phyloP scores from a whole-genome alignment of 1,140 invertebrate species.

The Charaxes varanes region DNA sequence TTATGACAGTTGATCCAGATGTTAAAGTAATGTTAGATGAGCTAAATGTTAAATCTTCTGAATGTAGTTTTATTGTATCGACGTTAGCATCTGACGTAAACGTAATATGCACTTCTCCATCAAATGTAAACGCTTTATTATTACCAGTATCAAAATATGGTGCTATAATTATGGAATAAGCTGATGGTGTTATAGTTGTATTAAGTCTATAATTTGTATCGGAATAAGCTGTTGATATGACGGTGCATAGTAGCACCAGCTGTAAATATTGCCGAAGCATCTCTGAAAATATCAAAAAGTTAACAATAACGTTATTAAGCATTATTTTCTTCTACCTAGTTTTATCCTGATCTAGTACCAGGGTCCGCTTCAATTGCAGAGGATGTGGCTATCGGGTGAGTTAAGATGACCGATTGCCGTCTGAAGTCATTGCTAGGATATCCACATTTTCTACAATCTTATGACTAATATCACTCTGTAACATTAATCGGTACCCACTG shows the following conservation, averaged over 20 bases:
- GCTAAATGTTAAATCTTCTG: slow-evolving; percentile 73
- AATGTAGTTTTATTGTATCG: slow-evolving; percentile 77
- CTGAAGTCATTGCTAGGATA: no score
- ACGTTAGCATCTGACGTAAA: slow-evolving; percentile 40
- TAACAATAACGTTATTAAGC: no score
- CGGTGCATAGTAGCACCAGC: slow-evolving; percentile 17
- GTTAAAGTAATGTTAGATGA: slow-evolving; percentile 45
- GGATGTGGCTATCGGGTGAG: no score
- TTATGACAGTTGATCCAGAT: slow-evolving; percentile 28
- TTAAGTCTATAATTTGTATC: slow-evolving; percentile 76
- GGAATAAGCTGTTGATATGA: slow-evolving; percentile 15
- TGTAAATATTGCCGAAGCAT: slow-evolving; percentile 26
- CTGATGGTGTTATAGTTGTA: slow-evolving; percentile 75
- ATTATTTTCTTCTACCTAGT: no score
- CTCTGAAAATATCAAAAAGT: no score
- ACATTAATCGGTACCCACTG: no score
- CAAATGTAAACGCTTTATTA: slow-evolving; percentile 75
- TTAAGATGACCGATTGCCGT: no score
- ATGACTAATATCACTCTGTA: no score
- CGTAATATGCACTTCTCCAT: slow-evolving; percentile 76
- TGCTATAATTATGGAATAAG: slow-evolving; percentile 78
- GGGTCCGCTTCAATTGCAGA: no score
- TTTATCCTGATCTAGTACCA: no score
- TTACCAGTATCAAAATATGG: slow-evolving; percentile 75
- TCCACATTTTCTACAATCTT: no score